Conservation (phyloP, 1,140 invertebrate genomes). For the Argopecten irradians region DNA sequence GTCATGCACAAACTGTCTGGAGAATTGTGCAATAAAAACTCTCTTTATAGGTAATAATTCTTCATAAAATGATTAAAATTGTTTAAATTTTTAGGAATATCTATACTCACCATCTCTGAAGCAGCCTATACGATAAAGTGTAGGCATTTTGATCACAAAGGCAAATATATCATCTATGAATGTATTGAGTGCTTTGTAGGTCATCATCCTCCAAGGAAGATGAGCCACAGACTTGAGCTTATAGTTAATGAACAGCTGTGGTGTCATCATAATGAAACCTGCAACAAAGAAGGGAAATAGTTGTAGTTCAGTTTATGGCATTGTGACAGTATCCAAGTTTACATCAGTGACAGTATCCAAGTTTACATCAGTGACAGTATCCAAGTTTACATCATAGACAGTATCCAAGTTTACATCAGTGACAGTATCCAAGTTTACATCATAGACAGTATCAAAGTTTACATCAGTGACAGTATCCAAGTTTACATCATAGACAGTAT, state of each 20-base stretch:
- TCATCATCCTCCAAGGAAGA: conserved; percentile 99
- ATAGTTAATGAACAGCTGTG: conserved; percentile 99
- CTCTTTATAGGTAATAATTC: neutral
- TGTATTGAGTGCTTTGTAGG: conserved; percentile 99
- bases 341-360: neutral
- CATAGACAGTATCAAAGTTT: too few species aligned
- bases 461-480: too few species aligned
- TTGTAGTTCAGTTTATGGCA: neutral
- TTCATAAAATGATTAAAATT: neutral
- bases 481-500: neutral
- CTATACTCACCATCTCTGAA: conserved; percentile 90
- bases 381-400: neutral
- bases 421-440: too few species aligned
- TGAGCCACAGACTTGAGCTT: conserved; percentile 99
- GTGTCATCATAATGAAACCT: conserved; percentile 99
- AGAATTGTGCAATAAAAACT: neutral
- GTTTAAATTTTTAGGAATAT: neutral
- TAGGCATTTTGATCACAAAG: conserved; percentile 99
- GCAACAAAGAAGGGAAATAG: conserved; percentile 48
- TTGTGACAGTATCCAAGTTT: neutral
- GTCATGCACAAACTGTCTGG: neutral
- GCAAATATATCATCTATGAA: conserved; percentile 99
- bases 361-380: neutral
- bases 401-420: too few species aligned
- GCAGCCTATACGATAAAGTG: conserved; percentile 94